Conservation (phyloP, 2,113 vertebrate genomes). For the Edolisoma coerulescens region DNA sequence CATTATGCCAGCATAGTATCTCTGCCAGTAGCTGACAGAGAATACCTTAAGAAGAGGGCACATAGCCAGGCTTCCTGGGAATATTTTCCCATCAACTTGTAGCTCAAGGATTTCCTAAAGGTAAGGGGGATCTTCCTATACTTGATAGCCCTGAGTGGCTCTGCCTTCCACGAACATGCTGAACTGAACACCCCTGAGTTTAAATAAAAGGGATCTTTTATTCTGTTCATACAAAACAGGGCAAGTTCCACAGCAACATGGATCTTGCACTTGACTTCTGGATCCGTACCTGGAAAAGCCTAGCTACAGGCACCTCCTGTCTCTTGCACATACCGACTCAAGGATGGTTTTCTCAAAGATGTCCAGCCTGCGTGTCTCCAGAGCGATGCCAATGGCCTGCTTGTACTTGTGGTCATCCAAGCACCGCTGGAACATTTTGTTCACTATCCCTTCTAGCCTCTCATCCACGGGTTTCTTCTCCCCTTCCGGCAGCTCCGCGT, state of each 20-base stretch:
- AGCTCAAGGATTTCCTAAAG: neutral
- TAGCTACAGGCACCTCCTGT: neutral
- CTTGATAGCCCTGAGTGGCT: neutral
- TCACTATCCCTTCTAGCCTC: constrained; percentile 95
- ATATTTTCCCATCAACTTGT: neutral
- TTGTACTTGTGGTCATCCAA: constrained; percentile 98
- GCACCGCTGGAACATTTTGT: constrained; percentile 98
- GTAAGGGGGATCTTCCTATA: neutral
- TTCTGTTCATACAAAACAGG: neutral
- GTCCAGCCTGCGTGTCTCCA: constrained; percentile 93
- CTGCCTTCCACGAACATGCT: neutral
- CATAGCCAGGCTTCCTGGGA: neutral
- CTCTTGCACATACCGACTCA: constrained; percentile 76
- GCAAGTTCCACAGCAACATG: neutral
- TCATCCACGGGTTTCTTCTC: constrained; percentile 92
- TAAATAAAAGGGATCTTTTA: neutral
- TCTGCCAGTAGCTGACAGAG: neutral
- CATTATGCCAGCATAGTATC: neutral
- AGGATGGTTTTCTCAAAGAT: constrained; percentile 96
- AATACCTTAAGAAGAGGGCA: neutral
- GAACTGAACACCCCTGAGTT: neutral
- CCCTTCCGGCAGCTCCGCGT: constrained; percentile 89
- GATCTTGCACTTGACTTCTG: neutral
- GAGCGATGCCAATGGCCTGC: constrained; percentile 94
- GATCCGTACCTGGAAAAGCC: neutral